Evolutionary conservation across 1,140 invertebrate species (phyloP).

Genomic region (Lucilia sericata): DNA sequence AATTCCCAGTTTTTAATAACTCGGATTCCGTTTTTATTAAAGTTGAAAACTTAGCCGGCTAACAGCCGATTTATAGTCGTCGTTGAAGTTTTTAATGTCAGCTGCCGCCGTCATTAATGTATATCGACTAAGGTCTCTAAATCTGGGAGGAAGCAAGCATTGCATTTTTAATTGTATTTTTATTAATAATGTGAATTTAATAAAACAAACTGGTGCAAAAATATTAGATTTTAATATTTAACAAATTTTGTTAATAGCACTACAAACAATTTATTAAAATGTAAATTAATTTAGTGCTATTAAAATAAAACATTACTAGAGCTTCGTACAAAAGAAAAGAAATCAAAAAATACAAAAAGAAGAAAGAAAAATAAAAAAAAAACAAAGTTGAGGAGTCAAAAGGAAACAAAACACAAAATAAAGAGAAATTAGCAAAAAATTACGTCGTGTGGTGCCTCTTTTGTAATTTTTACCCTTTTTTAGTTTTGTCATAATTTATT

Average conservation of each 20-base stretch:
- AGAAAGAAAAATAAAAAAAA: not conserved
- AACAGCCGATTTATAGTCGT: too few relatives aligned
- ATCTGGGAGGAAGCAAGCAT: too few relatives aligned
- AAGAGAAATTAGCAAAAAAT: conserved; percentile 11
- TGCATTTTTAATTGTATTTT: not conserved
- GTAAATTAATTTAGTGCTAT: not conserved
- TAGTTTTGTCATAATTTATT: not conserved
- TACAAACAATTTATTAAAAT: not conserved
- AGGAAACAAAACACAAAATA: conserved; percentile 6
- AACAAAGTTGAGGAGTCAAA: not conserved
- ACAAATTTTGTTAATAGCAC: not conserved
- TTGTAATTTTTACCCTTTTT: not conserved
- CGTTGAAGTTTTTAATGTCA: too few relatives aligned
- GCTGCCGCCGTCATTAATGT: too few relatives aligned
- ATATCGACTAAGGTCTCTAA: too few relatives aligned
- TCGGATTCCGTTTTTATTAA: too few relatives aligned
- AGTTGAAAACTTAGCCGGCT: too few relatives aligned
- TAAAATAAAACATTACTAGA: conserved; percentile 21
- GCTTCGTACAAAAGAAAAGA: conserved; percentile 15
- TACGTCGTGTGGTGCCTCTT: conserved; percentile 15
- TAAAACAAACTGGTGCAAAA: not conserved
- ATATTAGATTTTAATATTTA: not conserved
- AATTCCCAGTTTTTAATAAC: too few relatives aligned
- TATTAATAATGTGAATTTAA: not conserved
- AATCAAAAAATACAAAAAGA: not conserved